A percentile compares a stretch with the other conserved stretches of the same genome.
Evolutionary conservation across 2,113 vertebrate species (phyloP).

Genomic region (Psilopsiagon aurifrons): DNA sequence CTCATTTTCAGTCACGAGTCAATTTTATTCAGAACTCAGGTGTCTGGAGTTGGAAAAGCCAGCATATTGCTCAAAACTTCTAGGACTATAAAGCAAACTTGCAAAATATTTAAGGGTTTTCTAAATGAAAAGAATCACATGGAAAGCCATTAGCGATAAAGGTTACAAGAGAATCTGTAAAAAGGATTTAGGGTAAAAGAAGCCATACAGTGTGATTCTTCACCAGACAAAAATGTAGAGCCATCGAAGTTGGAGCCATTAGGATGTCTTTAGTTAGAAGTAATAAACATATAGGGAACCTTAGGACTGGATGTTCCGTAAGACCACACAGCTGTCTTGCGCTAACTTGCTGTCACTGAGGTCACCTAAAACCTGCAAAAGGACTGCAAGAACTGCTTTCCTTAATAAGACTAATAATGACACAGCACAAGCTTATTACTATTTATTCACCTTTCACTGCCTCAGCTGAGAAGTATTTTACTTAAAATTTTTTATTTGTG

Average conservation of each 20-base stretch:
- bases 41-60: not conserved
- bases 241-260: not conserved
- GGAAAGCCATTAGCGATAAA: not conserved
- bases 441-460: not conserved
- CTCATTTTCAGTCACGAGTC: not conserved
- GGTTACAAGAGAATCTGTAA: not conserved
- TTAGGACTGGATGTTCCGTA: not conserved
- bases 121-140: not conserved
- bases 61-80: not conserved
- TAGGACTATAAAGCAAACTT: not conserved
- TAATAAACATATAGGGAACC: not conserved
- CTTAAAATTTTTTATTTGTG: not conserved
- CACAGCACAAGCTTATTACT: not conserved
- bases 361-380: not conserved
- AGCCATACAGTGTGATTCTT: not conserved
- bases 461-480: not conserved
- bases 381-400: not conserved
- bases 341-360: not conserved
- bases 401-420: not conserved
- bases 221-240: not conserved
- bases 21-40: not conserved
- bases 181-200: not conserved
- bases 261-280: not conserved
- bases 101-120: not conserved
- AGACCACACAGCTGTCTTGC: not conserved